These are phyloP conservation scores for Palloptera scutellata DNA, from an alignment of 2,888 invertebrate genomes.

Conservation along the genomic window DNA sequence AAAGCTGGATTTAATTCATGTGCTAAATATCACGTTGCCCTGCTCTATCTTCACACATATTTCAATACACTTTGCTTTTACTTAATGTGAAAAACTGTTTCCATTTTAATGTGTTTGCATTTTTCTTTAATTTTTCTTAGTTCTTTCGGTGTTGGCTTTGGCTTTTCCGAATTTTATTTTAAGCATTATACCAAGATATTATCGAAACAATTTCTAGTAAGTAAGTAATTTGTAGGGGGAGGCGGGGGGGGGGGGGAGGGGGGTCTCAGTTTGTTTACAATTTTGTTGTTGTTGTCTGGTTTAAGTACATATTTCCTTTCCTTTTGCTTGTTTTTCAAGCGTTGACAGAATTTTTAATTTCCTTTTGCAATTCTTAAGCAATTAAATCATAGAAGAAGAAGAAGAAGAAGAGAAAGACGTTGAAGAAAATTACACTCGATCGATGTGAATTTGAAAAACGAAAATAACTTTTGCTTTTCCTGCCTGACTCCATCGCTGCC, in stretches of 20 bases:
- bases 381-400: conserved; percentile 13
- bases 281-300: conserved; percentile 16
- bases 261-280: neutral
- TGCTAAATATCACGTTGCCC: neutral
- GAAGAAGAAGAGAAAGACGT: neutral
- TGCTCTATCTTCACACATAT: neutral
- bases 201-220: conserved; percentile 16
- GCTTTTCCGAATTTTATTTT: neutral
- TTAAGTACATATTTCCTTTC: conserved; percentile 7
- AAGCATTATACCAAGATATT: conserved; percentile 15
- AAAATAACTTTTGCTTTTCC: neutral
- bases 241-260: too few species aligned
- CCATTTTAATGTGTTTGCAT: neutral
- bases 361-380: conserved; percentile 24
- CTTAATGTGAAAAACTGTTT: neutral
- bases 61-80: neutral
- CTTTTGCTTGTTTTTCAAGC: conserved; percentile 22
- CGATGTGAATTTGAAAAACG: neutral
- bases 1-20: neutral
- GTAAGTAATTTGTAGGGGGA: too few species aligned
- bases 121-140: conserved; percentile 14
- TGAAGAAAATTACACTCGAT: conserved; percentile 20
- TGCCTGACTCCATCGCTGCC: too few species aligned
- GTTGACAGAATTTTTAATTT: conserved; percentile 40
- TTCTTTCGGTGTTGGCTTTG: neutral